These are phyloP conservation scores for Dermolepida albohirtum DNA, from an alignment of 2,888 invertebrate species.

Conservation along the genomic window DNA sequence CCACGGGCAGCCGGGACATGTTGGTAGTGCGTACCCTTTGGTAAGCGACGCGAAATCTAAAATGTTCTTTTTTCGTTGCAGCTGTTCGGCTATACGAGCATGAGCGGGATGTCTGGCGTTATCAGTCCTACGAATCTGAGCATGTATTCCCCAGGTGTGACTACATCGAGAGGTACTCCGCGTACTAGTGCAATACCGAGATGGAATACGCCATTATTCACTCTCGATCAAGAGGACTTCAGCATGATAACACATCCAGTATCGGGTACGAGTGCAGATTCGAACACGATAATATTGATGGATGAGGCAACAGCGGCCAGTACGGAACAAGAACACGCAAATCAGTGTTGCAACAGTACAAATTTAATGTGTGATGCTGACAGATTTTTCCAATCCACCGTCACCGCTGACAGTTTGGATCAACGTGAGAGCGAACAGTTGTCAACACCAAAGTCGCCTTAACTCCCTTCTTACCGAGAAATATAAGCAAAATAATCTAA, in stretches of 20 bases:
- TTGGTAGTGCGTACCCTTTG: conserved; percentile 65
- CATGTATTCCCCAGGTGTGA: conserved; percentile 81
- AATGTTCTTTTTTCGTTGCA: conserved; percentile 62
- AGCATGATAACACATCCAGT: conserved; percentile 87
- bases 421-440: conserved; percentile 58
- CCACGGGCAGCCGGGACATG: conserved; percentile 91
- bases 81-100: conserved; percentile 93
- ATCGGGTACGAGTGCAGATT: conserved; percentile 70
- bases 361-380: conserved; percentile 67
- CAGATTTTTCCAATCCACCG: conserved; percentile 74
- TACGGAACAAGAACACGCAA: conserved; percentile 46
- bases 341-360: conserved; percentile 63
- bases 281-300: conserved; percentile 80
- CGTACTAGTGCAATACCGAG: conserved; percentile 72
- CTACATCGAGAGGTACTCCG: conserved; percentile 78
- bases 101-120: conserved; percentile 88
- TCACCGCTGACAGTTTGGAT: conserved; percentile 70
- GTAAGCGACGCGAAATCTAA: conserved; percentile 52
- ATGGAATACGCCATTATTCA: conserved; percentile 89
- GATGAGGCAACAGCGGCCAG: conserved; percentile 72
- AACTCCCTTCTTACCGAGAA: conserved; percentile 23
- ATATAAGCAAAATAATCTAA: background rate
- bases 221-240: conserved; percentile 91
- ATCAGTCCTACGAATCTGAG: conserved; percentile 90
- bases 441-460: conserved; percentile 58